Base-by-base conservation (phyloP, 2,888 invertebrate species). In the Leucozona laternaria region DNA sequence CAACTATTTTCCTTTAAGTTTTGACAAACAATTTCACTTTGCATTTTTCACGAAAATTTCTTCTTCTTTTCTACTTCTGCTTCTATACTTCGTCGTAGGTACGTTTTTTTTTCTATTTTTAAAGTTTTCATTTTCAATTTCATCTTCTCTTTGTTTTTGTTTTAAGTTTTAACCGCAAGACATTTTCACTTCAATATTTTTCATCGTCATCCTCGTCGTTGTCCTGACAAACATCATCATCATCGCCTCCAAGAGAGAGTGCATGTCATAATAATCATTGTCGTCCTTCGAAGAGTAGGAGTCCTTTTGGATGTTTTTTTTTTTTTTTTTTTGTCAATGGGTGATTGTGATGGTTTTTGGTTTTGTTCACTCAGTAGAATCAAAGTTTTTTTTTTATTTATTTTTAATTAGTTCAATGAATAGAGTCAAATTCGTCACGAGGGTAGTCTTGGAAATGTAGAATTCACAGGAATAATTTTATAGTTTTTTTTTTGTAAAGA, bases 1-100 rank as follows among this genome's bases (percentile, higher is more conserved):
- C 58, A 22, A 37, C 20, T 58, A 58, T 34, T 37, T 34, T 50
- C 37, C 22, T 68, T 57, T 77, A 85, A 85, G 77, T 78, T 85
- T 80, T 85, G 77, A 77, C 85, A 78, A 85, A 85, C 80, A 85
- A 80, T 85, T 78, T 85, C 85, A 85, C 80, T 85, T 72, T 73
- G 85, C 85, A 78, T 78, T 68, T 70, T 78, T 70, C 48, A 80
- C 73, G 71, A 68, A 25, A 25, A 72, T 72, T 60, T 50, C 43
- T 40, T 48, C 31, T 45, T 13, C 20, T 37, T 17, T 8, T 25
- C 10, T n/a, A 22, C 22, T 57, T 57, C 17, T 31, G 2, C 17
- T 57, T 17, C 11, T 17, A 8, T 55, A 3, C 15, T 20, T 20
- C 11, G 0, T 2, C 10, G 10, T 17, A 48, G 11, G 20, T 31